Base-by-base conservation (phyloP, 2,113 vertebrate species). In the Menura novaehollandiae region DNA sequence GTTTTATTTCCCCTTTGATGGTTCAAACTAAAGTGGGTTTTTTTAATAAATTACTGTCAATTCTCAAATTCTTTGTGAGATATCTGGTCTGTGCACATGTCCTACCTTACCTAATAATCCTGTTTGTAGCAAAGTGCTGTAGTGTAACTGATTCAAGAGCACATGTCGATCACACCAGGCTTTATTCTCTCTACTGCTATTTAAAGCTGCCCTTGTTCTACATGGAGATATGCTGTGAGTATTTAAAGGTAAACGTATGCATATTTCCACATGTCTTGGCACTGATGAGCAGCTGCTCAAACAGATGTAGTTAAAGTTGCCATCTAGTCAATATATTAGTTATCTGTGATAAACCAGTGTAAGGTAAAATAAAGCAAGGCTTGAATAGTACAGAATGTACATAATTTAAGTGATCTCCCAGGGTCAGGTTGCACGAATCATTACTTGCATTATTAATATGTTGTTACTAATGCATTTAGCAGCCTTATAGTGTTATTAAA, bases 161-260 rank as follows among this genome's bases (percentile, higher is more conserved):
- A 91, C 83, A 43, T 83, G 94, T 91, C 16, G 1, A 53, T 95
- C 88, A 81, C 88, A 80, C 83, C 67, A 91, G 85, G 55, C 75
- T 94, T 68, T 88, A 68, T 91, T 95, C 67, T 89, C 47, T 76
- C 67, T 85, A 33, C 90, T 93, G 90, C 95, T 96, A 92, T 95
- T 97, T 97, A 94, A 96, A 96, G 91, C 88, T 96, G 88, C 55
- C 95, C 92, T 74, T 91, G 85, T 93, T 94, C 92, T 84, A 93
- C 79, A 67, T 84, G 79, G 47, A 86, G 91, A 73, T 85, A 74
- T 37, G 55, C 72, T 91, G 75, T 1, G 10, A 93, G 43, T 74
- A 77, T 74, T 96, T 94, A 92, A 95, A 96, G 78, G 85, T 85
- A 72, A 92, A 88, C 11, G 44, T 37, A 7, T 68, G 53, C 43